Conservation (phyloP, 2,888 invertebrate genomes). For the Cynaeus angustus region DNA sequence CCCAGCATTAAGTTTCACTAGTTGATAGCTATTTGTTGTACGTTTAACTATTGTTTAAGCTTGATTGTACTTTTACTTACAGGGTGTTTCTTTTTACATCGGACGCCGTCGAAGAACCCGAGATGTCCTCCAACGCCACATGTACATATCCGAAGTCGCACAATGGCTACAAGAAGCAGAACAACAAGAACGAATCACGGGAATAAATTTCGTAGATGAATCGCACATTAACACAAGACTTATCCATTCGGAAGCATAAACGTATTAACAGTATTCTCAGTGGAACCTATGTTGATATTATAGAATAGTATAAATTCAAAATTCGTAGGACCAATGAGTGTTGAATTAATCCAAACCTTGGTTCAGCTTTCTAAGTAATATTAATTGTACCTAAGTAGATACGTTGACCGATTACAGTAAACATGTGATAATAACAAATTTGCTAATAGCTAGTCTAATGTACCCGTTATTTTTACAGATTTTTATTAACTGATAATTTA, state of each 20-base stretch:
- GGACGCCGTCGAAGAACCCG: constrained; percentile 84
- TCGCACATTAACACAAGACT: constrained; percentile 63
- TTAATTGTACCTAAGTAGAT: constrained; percentile 12
- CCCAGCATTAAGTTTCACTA: too few species aligned
- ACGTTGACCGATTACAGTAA: background rate
- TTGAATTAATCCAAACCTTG: background rate
- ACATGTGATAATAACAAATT: constrained; percentile 37
- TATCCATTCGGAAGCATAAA: constrained; percentile 50
- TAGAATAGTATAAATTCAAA: background rate
- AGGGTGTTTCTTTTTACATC: constrained; percentile 80
- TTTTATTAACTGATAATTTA: constrained; percentile 37
- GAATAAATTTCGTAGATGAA: constrained; percentile 62
- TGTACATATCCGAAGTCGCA: constrained; percentile 84
- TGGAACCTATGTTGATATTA: constrained; percentile 4
- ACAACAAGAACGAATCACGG: constrained; percentile 58
- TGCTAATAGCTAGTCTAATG: constrained; percentile 38
- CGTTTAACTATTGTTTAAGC: too few species aligned
- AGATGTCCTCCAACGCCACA: constrained; percentile 83
- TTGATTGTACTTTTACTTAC: constrained; percentile 46
- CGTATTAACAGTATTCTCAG: background rate
- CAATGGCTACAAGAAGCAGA: constrained; percentile 84
- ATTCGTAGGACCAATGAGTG: constrained; percentile 19
- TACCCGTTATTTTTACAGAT: constrained; percentile 39
- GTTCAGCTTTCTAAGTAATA: background rate
- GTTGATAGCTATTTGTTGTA: too few species aligned